phyloP scores from a whole-genome alignment of 2,113 vertebrate species.

The Poecile atricapillus region DNA sequence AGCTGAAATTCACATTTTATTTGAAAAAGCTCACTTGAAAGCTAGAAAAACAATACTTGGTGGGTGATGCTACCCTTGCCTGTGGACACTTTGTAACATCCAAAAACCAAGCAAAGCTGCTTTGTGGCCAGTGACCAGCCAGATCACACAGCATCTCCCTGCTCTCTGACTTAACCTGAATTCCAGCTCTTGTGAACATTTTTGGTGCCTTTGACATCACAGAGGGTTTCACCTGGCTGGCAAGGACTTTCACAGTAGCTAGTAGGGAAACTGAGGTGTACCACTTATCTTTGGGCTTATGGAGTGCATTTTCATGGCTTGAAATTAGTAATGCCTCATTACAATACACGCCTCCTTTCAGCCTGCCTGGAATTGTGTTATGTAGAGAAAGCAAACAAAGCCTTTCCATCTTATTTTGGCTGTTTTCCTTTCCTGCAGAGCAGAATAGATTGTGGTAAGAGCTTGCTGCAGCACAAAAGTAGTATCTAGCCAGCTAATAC shows the following conservation, averaged over 20 bases:
- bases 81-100: fast-evolving
- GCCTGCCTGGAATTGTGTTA: neutral
- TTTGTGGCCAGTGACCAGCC: neutral
- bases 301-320: neutral
- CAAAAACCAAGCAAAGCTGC: neutral
- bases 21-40: neutral
- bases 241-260: neutral
- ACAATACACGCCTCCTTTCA: neutral
- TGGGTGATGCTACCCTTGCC: neutral
- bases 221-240: neutral
- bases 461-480: neutral
- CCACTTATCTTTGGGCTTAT: neutral
- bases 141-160: neutral
- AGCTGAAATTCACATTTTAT: neutral
- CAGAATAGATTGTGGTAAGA: neutral
- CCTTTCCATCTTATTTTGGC: neutral
- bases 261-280: neutral
- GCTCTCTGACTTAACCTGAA: neutral
- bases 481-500: neutral
- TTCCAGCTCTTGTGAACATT: neutral
- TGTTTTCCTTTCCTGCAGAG: neutral
- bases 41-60: neutral
- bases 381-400: neutral
- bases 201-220: neutral
- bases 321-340: neutral